A percentile compares a stretch with the other conserved stretches of the same genome.
Evolutionary conservation across 2,888 invertebrate genomes (phyloP).

Genomic region (Oligia strigilis): DNA sequence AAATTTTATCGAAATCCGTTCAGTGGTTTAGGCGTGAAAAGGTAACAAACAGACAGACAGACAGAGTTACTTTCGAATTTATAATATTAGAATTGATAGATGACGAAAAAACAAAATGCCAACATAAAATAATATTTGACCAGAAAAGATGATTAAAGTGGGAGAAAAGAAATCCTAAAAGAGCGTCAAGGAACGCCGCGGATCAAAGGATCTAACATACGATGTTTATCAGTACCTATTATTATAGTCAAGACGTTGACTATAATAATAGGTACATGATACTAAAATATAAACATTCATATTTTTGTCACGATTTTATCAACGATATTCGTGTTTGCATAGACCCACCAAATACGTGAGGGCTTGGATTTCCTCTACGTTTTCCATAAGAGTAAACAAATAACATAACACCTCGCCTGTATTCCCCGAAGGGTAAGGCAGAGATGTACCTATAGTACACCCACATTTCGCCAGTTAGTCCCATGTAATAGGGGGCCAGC

Average conservation of each 20-base stretch:
- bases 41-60: too few relatives aligned
- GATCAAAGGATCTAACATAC: slow-evolving; percentile 2
- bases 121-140: neutral
- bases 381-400: slow-evolving; percentile 1
- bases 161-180: neutral
- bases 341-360: neutral
- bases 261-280: neutral
- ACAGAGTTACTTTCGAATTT: too few relatives aligned
- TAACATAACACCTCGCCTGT: neutral
- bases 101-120: neutral
- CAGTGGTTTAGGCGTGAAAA: too few relatives aligned
- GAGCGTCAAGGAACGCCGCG: neutral
- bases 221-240: slow-evolving; percentile 9
- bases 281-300: slow-evolving; percentile 28
- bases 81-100: too few relatives aligned
- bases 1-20: too few relatives aligned
- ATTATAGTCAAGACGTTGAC: slow-evolving; percentile 17
- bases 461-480: neutral
- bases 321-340: slow-evolving; percentile 17
- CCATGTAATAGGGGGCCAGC: neutral
- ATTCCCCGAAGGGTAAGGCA: neutral
- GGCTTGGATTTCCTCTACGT: neutral
- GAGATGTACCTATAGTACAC: neutral
- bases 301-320: slow-evolving; percentile 27
- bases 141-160: slow-evolving; percentile 12